A percentile compares a stretch with the other conserved stretches of the same genome.
phyloP scores from a whole-genome alignment of 2,113 vertebrate genomes.

The Nothocercus julius region DNA sequence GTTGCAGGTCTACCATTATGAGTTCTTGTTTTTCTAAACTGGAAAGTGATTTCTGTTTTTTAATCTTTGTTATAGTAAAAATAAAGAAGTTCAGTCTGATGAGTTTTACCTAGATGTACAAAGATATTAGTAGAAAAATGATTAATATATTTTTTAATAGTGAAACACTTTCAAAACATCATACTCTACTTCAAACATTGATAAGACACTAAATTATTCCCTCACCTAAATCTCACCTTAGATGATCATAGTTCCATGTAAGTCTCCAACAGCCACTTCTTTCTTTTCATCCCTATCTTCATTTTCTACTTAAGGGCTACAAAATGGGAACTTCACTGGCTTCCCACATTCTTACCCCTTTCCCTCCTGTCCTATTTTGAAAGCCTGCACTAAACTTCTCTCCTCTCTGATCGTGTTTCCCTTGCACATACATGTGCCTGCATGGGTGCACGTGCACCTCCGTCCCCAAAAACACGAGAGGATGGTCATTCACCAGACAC shows the following conservation, averaged over 20 bases:
- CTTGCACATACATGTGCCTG: fast-evolving
- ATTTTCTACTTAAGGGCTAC: neutral
- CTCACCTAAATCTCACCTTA: neutral
- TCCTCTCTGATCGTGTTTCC: neutral
- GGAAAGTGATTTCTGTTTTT: neutral
- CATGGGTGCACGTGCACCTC: neutral
- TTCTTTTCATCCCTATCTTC: neutral
- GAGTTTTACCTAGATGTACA: neutral
- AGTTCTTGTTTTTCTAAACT: neutral
- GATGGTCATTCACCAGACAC: neutral
- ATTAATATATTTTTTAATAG: neutral
- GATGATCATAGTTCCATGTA: neutral
- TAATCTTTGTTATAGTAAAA: neutral
- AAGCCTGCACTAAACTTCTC: neutral
- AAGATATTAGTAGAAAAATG: neutral
- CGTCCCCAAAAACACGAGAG: neutral
- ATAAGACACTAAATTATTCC: neutral
- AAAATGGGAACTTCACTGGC: neutral
- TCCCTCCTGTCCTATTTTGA: neutral
- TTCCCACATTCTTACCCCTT: neutral
- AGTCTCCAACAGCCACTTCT: neutral
- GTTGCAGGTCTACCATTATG: neutral
- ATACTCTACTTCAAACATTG: neutral
- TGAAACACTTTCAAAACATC: neutral
- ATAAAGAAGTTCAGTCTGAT: neutral